Conservation (phyloP, 2,797 vertebrate species). For the Poecilia wingei region DNA sequence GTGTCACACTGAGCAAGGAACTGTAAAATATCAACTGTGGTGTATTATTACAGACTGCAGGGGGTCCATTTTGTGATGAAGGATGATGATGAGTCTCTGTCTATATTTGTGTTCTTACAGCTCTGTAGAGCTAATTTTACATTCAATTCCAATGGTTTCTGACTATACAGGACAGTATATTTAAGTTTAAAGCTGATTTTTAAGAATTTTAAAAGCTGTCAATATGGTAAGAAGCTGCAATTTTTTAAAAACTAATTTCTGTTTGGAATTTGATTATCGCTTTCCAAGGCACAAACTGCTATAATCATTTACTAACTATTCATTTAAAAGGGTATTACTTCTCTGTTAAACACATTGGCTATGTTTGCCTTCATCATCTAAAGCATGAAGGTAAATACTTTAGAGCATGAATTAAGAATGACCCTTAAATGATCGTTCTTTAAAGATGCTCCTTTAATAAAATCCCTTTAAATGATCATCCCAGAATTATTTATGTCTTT, state of each 20-base stretch:
- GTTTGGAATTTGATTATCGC: neutral
- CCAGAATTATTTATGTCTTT: neutral
- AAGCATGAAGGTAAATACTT: too few relatives aligned
- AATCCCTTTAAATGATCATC: neutral
- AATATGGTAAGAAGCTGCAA: neutral
- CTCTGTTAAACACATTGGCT: neutral
- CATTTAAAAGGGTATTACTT: neutral
- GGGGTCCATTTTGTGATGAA: constrained; percentile 4
- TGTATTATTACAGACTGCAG: constrained; percentile 12
- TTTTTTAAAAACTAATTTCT: neutral
- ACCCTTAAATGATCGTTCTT: too few relatives aligned
- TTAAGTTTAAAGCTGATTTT: neutral
- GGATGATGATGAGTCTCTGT: constrained; percentile 12
- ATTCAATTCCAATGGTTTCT: neutral
- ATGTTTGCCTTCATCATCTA: neutral
- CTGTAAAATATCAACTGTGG: constrained; percentile 17
- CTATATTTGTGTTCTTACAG: neutral
- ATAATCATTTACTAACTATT: neutral
- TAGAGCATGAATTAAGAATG: too few relatives aligned
- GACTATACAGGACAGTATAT: constrained; percentile 4
- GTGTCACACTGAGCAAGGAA: constrained; percentile 11
- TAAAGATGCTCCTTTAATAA: too few relatives aligned
- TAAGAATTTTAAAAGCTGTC: neutral
- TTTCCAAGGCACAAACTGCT: neutral
- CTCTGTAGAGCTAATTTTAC: neutral